Percentiles rank a stretch among this genome's conserved stretches.
These are phyloP conservation scores for Cryptotermes secundus DNA, from an alignment of 1,140 invertebrate species.

Conservation along the genomic window DNA sequence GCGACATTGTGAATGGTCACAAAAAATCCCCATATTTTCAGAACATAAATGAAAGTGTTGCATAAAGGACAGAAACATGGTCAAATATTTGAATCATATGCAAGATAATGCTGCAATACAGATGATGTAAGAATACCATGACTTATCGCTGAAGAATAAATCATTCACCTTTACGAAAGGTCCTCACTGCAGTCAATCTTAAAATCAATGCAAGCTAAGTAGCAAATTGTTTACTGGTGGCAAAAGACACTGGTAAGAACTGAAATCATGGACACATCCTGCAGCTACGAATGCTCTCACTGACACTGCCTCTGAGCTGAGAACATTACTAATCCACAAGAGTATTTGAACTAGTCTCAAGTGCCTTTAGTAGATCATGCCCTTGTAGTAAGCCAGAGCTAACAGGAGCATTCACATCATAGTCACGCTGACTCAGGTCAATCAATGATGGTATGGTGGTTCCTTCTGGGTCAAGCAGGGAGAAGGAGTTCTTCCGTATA, in stretches of 20 bases:
- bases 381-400: conserved; percentile 50
- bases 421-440: conserved; percentile 56
- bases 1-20: no score
- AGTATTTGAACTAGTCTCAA: conserved; percentile 45
- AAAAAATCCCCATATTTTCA: no score
- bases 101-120: no score
- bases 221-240: not conserved
- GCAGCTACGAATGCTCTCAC: not conserved
- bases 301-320: not conserved
- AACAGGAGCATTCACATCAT: conserved; percentile 57
- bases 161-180: no score
- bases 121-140: no score
- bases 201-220: no score
- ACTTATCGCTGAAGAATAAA: no score
- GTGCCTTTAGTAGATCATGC: conserved; percentile 53
- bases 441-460: conserved; percentile 48
- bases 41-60: no score
- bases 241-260: not conserved
- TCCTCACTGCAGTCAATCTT: no score
- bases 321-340: not conserved
- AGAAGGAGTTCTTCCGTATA: conserved; percentile 47
- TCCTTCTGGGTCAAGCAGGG: conserved; percentile 47
- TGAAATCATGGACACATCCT: not conserved
- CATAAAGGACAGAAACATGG: no score
- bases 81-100: no score